Evolutionary conservation across 2,113 vertebrate species (phyloP), one percentile per base, ranked within the genome.

Genomic region (Leucopternis melanops): DNA sequence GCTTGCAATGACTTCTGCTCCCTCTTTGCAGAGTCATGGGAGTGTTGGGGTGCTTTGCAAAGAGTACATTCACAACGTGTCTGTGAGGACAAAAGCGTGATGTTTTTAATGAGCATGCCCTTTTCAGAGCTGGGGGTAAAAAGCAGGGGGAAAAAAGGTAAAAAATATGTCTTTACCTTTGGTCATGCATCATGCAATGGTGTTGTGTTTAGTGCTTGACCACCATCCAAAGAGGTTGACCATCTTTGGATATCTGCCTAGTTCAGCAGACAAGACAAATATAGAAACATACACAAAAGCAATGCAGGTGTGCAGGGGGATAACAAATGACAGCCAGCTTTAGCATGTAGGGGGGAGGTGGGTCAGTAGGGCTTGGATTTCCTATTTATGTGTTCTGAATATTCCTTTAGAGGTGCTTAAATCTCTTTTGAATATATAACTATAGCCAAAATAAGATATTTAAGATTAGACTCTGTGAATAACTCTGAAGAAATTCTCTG

Each of bases 381-480:
- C 38, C 20, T 70, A 2, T 47, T 75, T 70, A 20, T 32, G 29
- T 3, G 15, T 38, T 75, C 38, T 50, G 32, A 81, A 5, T 52
- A 25, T 71, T 70, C 23, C 57, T 70, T 86, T 14, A 29, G 87
- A 59, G 18, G 34, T 47, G 13, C 34, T 52, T 58, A 7, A 25
- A n/a, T 21, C 6, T 63, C 36, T 44, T 8, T 26, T 16, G 36
- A 45, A 13, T 32, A 12, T 40, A 45, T 11, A 50, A 29, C 62
- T 63, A 8, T 20, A 22, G 32, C 8, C 13, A 57, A 3, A 52
- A 23, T 12, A 49, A 65, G 62, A n/a, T 40, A 81, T 15, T 52
- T n/a, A 50, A 52, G 16, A 45, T 45, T 27, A 0, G 0, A 10
- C 3, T 2, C 23, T 31, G 18, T 40, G 55, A 75, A 16, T 52